Evolutionary conservation across 2,797 vertebrate species (phyloP), one percentile per base, ranked within the genome.

Genomic region (Urosaurus nigricauda): DNA sequence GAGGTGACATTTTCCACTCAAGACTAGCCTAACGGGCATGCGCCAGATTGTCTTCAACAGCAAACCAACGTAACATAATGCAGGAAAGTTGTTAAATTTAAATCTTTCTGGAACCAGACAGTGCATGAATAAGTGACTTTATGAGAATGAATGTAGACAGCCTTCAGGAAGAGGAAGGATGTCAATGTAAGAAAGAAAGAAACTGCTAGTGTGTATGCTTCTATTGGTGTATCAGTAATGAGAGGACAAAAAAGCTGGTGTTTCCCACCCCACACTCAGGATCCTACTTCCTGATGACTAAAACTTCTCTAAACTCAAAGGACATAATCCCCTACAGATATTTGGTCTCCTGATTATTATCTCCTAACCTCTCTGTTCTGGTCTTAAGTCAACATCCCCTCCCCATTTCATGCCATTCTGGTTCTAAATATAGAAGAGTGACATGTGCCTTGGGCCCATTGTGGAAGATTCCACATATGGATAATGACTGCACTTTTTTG

Each of bases 401-500:
- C 63, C 79, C 32, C 65, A 17, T 60, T 14, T 68, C 83, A 71
- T 78, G 29, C 35, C 40, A 83, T 79, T 73, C 12, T 43, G 13
- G 13, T 79, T 71, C 88, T 89, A 86, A 83, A 78, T 73, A 86
- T 51, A 79, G 40, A 78, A 56, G 32, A 51, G 13, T 29, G 53
- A 58, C 24, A 83, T 53, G 63, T 53, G 73, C 16, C 84, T 43
- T 53, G 51, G 17, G 35, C 60, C 6, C 12, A 68, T n/a, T 26
- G 71, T 73, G 77, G 17, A 78, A 43, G 37, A 90, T 56, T 68
- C 60, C 83, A 56, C 17, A 83, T 29, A 21, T 68, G 43, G 71
- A 77, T 86, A 82, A 83, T 86, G 84, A 37, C 63, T 70, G 35
- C 29, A n/a, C 47, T 68, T 71, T 79, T 68, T 53, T 85, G 78